These are phyloP conservation scores for Frankliniella fusca DNA, from an alignment of 2,888 invertebrate genomes.

Conservation along the genomic window DNA sequence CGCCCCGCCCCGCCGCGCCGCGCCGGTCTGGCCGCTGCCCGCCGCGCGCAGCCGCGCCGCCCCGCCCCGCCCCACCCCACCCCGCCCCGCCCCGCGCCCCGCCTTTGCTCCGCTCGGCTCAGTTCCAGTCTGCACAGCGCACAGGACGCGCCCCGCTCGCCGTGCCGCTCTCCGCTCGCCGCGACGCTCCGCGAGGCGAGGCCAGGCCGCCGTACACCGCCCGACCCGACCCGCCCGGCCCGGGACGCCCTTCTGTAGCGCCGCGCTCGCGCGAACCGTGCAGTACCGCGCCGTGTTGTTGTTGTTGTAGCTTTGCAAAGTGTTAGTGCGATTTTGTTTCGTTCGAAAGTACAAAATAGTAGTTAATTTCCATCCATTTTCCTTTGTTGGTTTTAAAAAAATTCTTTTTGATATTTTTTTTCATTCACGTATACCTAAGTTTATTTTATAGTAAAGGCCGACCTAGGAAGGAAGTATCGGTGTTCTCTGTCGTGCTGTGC, in stretches of 20 bases:
- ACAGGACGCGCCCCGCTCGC: background rate
- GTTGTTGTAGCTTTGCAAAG: no score
- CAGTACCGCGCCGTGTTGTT: background rate
- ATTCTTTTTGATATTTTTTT: no score
- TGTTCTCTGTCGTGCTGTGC: background rate
- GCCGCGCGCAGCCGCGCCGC: background rate
- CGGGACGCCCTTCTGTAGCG: background rate
- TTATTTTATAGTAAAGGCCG: no score
- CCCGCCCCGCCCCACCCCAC: background rate
- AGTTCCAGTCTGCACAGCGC: background rate
- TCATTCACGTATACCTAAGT: no score
- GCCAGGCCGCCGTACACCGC: no score
- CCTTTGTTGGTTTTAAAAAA: no score
- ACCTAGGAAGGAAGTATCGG: slow-evolving; percentile 15
- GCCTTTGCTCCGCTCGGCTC: background rate
- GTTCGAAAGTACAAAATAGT: no score
- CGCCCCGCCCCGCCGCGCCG: background rate
- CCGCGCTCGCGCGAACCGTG: background rate
- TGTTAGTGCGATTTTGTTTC: no score
- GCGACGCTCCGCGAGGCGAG: background rate
- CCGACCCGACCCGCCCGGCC: no score
- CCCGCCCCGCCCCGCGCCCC: background rate
- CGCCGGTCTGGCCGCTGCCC: background rate
- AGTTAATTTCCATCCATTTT: no score
- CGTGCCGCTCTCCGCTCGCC: background rate